A percentile compares a stretch with the other conserved stretches of the same genome.
Conservation (phyloP, 2,113 vertebrate species). For the Mus spicilegus region DNA sequence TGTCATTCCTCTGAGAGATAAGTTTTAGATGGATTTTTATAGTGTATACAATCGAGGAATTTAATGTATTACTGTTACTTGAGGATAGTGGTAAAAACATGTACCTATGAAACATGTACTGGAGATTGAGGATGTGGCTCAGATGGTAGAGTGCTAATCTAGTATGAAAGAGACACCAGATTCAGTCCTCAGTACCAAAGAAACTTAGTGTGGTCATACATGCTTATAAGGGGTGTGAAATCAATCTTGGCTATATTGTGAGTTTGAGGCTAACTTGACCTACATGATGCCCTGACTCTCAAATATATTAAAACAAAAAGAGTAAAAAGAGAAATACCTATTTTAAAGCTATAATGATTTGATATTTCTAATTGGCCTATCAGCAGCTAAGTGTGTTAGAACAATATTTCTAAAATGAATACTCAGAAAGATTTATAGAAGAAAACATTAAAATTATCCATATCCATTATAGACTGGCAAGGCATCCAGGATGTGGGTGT, state of each 20-base stretch:
- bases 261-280: neutral
- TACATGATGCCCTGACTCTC: neutral
- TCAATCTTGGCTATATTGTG: neutral
- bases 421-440: neutral
- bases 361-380: neutral
- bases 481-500: neutral
- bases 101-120: neutral
- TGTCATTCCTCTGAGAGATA: neutral
- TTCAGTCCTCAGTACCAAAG: no score
- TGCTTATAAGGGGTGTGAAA: neutral
- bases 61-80: neutral
- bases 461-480: neutral
- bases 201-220: neutral
- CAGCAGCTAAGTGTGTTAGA: neutral
- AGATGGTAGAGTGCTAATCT: neutral
- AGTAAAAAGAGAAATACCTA: neutral
- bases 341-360: neutral
- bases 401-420: neutral
- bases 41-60: neutral
- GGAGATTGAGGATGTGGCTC: neutral
- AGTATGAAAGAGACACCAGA: neutral
- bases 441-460: neutral
- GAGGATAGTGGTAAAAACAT: neutral
- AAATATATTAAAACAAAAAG: no score
- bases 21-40: neutral